Conservation (phyloP, 64 coral and sea anemone genomes). For the Stylophora pistillata region DNA sequence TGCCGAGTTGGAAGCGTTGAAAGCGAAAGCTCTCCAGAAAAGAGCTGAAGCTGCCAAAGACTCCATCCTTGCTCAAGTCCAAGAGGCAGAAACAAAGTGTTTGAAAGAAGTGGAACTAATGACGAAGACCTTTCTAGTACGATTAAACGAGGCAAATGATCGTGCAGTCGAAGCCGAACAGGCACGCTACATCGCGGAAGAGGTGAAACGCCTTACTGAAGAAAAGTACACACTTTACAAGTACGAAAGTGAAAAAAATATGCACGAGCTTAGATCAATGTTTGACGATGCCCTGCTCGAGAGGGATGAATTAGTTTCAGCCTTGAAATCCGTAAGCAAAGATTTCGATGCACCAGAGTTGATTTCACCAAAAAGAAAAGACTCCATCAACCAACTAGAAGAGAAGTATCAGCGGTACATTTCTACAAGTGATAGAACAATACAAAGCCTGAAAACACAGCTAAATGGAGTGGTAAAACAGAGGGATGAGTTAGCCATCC, state of each 20-base stretch:
- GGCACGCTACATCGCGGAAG: constrained; percentile 71
- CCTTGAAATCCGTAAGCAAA: constrained; percentile 76
- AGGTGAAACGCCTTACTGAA: constrained; percentile 72
- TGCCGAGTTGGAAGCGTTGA: constrained; percentile 73
- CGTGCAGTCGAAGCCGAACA: constrained; percentile 75
- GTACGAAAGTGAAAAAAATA: constrained; percentile 84
- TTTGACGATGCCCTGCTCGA: constrained; percentile 80
- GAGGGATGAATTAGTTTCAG: constrained; percentile 77
- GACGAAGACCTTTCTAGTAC: constrained; percentile 74
- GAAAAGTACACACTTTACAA: constrained; percentile 91
- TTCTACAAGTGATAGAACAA: constrained; percentile 84
- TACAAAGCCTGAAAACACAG: constrained; percentile 87
- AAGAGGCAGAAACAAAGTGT: constrained; percentile 86
- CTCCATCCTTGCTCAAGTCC: constrained; percentile 61
- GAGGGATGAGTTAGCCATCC: constrained; percentile 64
- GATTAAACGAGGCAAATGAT: constrained; percentile 83
- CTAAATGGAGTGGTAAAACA: constrained; percentile 70
- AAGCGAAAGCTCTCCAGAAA: constrained; percentile 80
- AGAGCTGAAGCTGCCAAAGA: constrained; percentile 79
- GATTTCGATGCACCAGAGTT: constrained; percentile 56
- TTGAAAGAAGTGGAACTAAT: constrained; percentile 87
- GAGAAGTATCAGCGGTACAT: constrained; percentile 87
- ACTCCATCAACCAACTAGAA: constrained; percentile 78
- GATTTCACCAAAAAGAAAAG: constrained; percentile 49
- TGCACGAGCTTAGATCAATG: constrained; percentile 74